Base-by-base conservation (phyloP, 2,888 invertebrate species). In the Diachrysia chrysitis region DNA sequence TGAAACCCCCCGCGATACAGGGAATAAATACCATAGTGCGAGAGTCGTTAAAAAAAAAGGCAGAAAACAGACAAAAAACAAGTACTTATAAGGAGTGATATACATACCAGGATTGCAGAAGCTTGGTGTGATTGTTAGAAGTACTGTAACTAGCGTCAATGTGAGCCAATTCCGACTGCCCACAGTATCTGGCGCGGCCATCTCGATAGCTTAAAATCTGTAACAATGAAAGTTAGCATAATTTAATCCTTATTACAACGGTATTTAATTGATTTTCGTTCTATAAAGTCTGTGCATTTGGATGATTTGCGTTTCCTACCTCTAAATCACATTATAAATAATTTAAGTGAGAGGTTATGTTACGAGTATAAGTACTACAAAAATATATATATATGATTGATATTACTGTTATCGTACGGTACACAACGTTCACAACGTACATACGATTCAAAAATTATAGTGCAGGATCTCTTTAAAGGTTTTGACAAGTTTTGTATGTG, bases 81-180 rank as follows among this genome's bases (percentile, higher is more conserved):
- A n/a, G n/a, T n/a, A n/a, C 16, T 2, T 32, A 16, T 1, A 23
- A 35, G 21, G 14, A 56, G 14, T 16, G 3, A 56, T n/a, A n/a
- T 51, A 66, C 79, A 79, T 73, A 91, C 91, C 91, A 78, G 90
- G 87, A 76, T 91, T 85, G 53, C 87, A 83, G 61, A 81, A 72
- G 54, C 79, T 83, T 25, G 76, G 73, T 58, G 82, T 71, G 4
- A 85, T 69, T 58, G 82, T 76, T 19, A 86, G 72, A 42, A 87
- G 61, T 42, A 79, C 66, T 23, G 81, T 67, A 57, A 78, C 66
- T 66, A 85, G 64, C 68, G 81, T 61, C 42, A 81, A 66, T 57
- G 71, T 62, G 60, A 78, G 75, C 69, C 78, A 73, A 12, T 69
- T 69, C 56, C 59, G 63, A 60, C 62, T 65, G 66, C 71, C 68